Evolutionary conservation across 2,113 vertebrate genomes (phyloP), one percentile per base, ranked within the genome.

Genomic region (Xenus cinereus): DNA sequence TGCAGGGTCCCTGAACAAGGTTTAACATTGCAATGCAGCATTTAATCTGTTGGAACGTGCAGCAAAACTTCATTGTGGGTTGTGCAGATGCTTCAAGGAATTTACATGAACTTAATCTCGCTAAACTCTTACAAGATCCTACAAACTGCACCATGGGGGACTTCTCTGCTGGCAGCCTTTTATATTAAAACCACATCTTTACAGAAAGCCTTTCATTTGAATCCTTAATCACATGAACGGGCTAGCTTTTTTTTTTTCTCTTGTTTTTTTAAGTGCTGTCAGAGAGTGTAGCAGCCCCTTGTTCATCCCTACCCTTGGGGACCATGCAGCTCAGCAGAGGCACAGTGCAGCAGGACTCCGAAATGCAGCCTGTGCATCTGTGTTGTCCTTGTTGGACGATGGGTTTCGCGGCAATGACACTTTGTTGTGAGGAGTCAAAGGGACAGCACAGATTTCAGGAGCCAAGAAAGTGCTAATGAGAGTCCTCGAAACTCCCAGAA

Each of bases 91-190:
- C 35, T 74, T 79, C 33, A 84, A 91, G 35, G 66, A 82, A 93
- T 91, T 91, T 93, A 66, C 67, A 74, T 89, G 46, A 77, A 27
- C 59, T 90, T 93, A 96, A 96, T 94, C 91, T 93, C 7, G 1
- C 85, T 93, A 90, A 96, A 96, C 82, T 93, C 75, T 76, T 94
- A 88, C 33, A 84, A 84, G 53, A 89, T 73, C 33, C 46, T 90
- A 50, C 89, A 87, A 46, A 90, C 16, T 46, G 88, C 85, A 80
- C 73, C 69, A 20, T 43, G 30, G 78, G 90, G 63, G 51, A 21
- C 62, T 73, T 76, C 78, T 73, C 82, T 83, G 59, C 87, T 88
- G 50, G 64, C 22, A 87, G 71, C 54, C 87, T 85, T 89, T 96
- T 85, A 75, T 90, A 74, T 78, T 86, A 87, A 96, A 82, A 78